Base-by-base conservation (phyloP, 2,113 vertebrate species). In the Crypturellus undulatus region DNA sequence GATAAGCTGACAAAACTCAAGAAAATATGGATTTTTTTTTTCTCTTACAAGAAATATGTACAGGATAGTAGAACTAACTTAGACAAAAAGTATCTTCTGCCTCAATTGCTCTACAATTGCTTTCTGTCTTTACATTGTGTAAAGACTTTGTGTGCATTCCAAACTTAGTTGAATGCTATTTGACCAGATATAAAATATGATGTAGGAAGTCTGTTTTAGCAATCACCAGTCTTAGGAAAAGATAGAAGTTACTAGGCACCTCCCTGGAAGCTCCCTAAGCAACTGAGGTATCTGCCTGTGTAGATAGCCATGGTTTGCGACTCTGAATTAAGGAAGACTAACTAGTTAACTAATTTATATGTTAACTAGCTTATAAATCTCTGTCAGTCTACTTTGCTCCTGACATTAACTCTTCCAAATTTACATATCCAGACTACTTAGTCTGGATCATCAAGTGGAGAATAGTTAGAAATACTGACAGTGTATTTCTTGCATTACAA, bases 21-120 rank as follows among this genome's bases (percentile, higher is more conserved):
- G 25, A 85, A 95, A 75, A 89, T 25, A 79, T 36, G 2, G 20
- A 42, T 65, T 79, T 80, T 83, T 32, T 32, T 73, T 22, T 32
- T 93, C 49, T 72, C 43, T 92, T 95, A 77, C 51, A 67, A 13
- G 43, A 82, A 83, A 65, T 25, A 54, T 6, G 10, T 14, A 87
- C 12, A 40, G 40, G 12, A 38, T 17, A 42, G 18, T 11, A 80
- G 26, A 84, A 78, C 9, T 62, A 91, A 68, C 19, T 40, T n/a
- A 84, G 17, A 24, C 6, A 32, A 30, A 17, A 89, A 52, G 6
- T 70, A 70, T 89, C n/a, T 79, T 6, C 5, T 52, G 10, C 22
- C 63, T 70, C 42, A 49, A 8, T 49, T 49, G 47, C 47, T 49
- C 47, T 49, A 49, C 77, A 79, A 62, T 62, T 85, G 56, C 22